Base-by-base conservation (phyloP, 2,888 invertebrate genomes). In the Nomada flava region DNA sequence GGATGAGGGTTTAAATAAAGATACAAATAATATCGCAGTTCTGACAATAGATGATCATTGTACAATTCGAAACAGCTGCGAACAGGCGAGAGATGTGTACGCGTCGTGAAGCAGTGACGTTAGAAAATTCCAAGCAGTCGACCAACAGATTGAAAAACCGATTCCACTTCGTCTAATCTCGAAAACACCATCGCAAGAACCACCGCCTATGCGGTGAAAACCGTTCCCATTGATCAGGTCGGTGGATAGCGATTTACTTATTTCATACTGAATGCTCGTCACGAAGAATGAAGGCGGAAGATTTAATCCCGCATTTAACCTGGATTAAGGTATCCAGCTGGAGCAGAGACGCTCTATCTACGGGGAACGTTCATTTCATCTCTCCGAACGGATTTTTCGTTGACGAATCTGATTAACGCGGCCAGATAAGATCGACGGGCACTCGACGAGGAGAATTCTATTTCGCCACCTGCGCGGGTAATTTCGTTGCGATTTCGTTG, bases 401-500 rank as follows among this genome's bases (percentile, higher is more conserved):
- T 20, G 18, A 42, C 50, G 52, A n/a, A 20, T 75, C 71, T 81
- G 82, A 81, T 81, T 76, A 81, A 76, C 64, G 59, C 47, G 63
- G 11, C 29, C 7, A 13, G 80, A 74, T 67, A 72, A 71, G 68
- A 71, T 63, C 55, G 44, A 23, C 52, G 9, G 68, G 59, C 18
- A 80, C 69, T 72, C 50, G 82, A 73, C 63, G 60, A 44, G 20
- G 23, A 26, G 53, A 68, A 76, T 70, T 81, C 69, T 59, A 79
- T 83, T 52, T 79, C 57, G 67, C 29, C 77, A 74, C 85, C 76
- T 78, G 84, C 78, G 55, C 73, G 68, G 79, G 77, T 74, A 53
- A 74, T 74, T 70, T n/a, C n/a, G 73, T 59, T 55, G 74, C 1
- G 0, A 7, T 36, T 36, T 5, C 36, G 7, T 7, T 1, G 36